Base-by-base conservation (phyloP, 2,113 vertebrate genomes). In the Gymnarchus niloticus region DNA sequence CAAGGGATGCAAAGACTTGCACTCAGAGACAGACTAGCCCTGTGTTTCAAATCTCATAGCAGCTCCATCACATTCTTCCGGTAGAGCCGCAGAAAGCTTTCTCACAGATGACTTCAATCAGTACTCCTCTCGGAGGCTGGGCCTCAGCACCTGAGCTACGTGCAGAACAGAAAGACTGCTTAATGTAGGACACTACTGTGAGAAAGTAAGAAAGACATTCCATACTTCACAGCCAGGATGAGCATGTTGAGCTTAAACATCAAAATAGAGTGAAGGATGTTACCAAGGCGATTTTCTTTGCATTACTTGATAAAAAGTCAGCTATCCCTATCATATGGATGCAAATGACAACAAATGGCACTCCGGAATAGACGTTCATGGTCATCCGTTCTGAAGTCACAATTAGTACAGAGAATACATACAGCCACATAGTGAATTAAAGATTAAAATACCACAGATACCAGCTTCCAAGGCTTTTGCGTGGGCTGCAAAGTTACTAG, bases 371-470 rank as follows among this genome's bases (percentile, higher is more conserved):
- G 76, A 78, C 46, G 37, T 41, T 78, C 8, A 14, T 8, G 14
- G 19, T n/a, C 51, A 56, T 12, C 25, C 25, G n/a, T 82, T 51
- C 51, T 51, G 7, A 28, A 54, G 25, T 82, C 49, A 54, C 80
- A 82, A 82, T 54, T n/a, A 28, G 49, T 82, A 23, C 51, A 21
- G 80, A 82, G 80, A 33, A 82, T 54, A 54, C 51, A 82, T 82
- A 56, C 44, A 78, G 80, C 12, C 80, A 82, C 51, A 82, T 83
- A 83, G 57, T 83, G 82, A 57, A 83, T 57, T 83, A 83, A 83
- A 46, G 82, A 87, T 85, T 86, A 54, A 85, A 85, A 86, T 81
- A 83, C 59, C 44, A 51, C 41, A 4, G 51, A 87, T 86, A 84
- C 81, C 86, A 52, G 23, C 49, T 57, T 82, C 56, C 84, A 81